A percentile compares a stretch with the other conserved stretches of the same genome.
These are phyloP conservation scores for Eupelmus urozonus DNA, from an alignment of 2,888 invertebrate genomes.

Conservation along the genomic window DNA sequence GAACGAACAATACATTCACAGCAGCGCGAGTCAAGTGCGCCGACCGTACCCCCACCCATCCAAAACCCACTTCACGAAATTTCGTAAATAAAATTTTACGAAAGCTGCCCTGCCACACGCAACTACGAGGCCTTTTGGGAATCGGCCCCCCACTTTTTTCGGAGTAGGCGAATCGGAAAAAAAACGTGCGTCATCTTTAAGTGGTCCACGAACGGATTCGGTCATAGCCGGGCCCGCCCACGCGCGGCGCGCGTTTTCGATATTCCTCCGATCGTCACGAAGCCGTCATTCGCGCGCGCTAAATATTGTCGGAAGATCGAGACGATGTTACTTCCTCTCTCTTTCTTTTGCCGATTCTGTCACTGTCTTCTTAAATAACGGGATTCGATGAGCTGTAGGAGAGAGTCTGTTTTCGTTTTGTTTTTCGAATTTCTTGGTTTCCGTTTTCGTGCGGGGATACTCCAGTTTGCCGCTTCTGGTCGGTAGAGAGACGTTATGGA, in stretches of 20 bases:
- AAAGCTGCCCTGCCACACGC: background rate
- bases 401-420: background rate
- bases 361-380: constrained; percentile 17
- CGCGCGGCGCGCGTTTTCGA: background rate
- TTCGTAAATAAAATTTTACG: background rate
- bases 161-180: background rate
- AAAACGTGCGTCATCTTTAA: constrained; percentile 11
- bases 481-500: no score
- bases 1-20: no score
- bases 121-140: background rate
- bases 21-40: no score
- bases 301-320: no score
- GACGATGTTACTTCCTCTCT: no score
- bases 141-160: background rate
- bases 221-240: background rate
- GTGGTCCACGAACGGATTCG: background rate
- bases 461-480: no score
- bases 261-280: no score
- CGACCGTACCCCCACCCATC: no score
- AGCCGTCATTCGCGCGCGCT: no score
- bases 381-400: constrained; percentile 35
- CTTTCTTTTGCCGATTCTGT: background rate
- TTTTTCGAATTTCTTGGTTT: background rate
- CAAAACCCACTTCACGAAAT: no score
- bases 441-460: no score